Evolutionary conservation across 2,888 invertebrate genomes (phyloP).

Genomic region (Conus canariensis): DNA sequence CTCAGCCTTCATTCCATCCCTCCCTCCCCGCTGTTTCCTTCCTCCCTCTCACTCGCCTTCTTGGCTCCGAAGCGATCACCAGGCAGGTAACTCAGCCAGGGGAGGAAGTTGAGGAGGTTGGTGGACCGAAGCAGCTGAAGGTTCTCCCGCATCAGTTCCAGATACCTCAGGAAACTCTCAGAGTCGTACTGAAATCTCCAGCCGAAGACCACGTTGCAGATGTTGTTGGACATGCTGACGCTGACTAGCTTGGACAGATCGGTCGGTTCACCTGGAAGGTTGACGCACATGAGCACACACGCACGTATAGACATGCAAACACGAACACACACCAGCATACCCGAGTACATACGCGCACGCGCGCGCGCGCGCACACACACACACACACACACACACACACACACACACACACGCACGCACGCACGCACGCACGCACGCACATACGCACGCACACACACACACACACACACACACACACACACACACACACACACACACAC

Average conservation of each 20-base stretch:
- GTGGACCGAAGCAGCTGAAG: background rate
- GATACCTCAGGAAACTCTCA: background rate
- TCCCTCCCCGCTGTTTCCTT: background rate
- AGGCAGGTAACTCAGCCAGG: conserved; percentile 19
- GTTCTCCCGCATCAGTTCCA: conserved; percentile 26
- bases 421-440: too few relatives aligned
- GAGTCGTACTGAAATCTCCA: background rate
- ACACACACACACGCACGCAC: too few relatives aligned
- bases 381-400: too few relatives aligned
- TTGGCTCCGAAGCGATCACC: conserved; percentile 18
- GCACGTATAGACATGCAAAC: too few relatives aligned
- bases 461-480: too few relatives aligned
- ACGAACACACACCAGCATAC: too few relatives aligned
- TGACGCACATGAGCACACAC: too few relatives aligned
- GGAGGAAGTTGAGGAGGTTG: conserved; percentile 23
- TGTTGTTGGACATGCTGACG: conserved; percentile 38
- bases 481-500: too few relatives aligned
- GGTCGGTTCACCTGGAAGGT: background rate
- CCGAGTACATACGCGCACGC: too few relatives aligned
- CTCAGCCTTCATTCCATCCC: background rate
- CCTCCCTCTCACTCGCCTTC: background rate
- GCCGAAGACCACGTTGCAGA: conserved; percentile 12
- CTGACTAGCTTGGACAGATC: background rate
- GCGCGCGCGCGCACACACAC: too few relatives aligned
- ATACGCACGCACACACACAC: too few relatives aligned